Base-by-base conservation (phyloP, 2,113 vertebrate species). In the Brachyhypopomus occidentalis region DNA sequence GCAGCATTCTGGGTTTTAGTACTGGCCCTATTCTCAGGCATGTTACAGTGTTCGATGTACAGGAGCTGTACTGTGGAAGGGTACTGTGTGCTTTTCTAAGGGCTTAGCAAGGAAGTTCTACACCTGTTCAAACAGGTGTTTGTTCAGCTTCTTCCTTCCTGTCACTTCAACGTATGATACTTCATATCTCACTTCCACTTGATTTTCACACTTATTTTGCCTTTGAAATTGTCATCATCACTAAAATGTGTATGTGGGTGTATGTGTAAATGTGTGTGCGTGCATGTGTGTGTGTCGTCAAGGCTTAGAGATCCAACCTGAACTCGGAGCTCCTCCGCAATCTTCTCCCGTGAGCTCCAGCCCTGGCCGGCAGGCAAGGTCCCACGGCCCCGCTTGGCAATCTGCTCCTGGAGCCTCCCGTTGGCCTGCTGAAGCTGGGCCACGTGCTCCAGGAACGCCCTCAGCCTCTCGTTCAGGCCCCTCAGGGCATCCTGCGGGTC, bases 401-500 rank as follows among this genome's bases (percentile, higher is more conserved):
- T 92, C 84, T 90, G 88, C 23, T 87, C 84, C 86, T 94, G 90
- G 52, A 94, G 86, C 5, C 2, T 69, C 14, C 3, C 55, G 86
- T 95, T 95, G 41, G 85, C 78, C 70, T 89, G 84, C 83, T 93
- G 91, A 78, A 95, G 89, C 78, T 55, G 52, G 72, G 83, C 86
- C 59, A 92, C 89, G 52, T 92, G 92, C 77, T 93, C 88, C 88
- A 94, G 77, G 80, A 94, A 93, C 60, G 85, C 85, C 71, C 86
- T 89, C 63, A 95, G 48, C 0, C 90, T 86, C 6, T 79, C 67
- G 5, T 94, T 93, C 36, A 94, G 87, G 2, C 84, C 86, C 83
- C 71, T 79, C 86, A 93, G 85, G 55, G 88, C 88, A n/a, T 58
- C 80, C 25, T 88, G 86, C 1, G 88, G 87, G 78, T 91, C 90